phyloP scores from a whole-genome alignment of 2,888 invertebrate species.

The Mellilla xanthometata region DNA sequence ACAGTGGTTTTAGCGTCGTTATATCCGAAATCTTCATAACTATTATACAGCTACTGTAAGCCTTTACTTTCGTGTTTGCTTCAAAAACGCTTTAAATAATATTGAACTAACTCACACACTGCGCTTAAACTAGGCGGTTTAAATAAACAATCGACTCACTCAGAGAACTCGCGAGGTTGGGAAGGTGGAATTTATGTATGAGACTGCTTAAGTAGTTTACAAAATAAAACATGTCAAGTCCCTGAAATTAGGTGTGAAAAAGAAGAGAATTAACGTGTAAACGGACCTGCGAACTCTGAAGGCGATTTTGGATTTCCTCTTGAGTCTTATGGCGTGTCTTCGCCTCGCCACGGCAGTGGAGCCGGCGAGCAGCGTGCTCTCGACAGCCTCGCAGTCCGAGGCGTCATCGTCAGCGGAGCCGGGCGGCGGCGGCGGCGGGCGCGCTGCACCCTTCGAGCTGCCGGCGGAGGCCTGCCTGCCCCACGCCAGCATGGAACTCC shows the following conservation, averaged over 20 bases:
- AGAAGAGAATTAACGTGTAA: slow-evolving; percentile 1
- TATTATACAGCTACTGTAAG: too few species aligned
- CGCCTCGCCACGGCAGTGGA: slow-evolving; percentile 70
- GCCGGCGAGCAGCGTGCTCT: slow-evolving; percentile 66
- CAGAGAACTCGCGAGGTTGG: slow-evolving; percentile 20
- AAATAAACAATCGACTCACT: slow-evolving; percentile 20
- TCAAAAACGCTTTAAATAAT: slow-evolving; percentile 4
- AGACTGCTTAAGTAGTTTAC: slow-evolving; percentile 18
- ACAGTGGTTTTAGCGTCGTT: too few species aligned
- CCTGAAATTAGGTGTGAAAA: slow-evolving; percentile 5
- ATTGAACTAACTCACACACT: slow-evolving; percentile 9
- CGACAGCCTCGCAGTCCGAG: slow-evolving; percentile 50
- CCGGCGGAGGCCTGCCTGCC: slow-evolving; percentile 54
- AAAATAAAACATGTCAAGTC: slow-evolving; percentile 10
- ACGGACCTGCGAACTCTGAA: slow-evolving; percentile 70
- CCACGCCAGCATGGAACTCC: slow-evolving; percentile 78
- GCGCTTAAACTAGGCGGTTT: slow-evolving; percentile 14
- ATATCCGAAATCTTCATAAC: too few species aligned
- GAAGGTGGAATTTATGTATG: slow-evolving; percentile 20
- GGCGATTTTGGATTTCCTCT: slow-evolving; percentile 70
- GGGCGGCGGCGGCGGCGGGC: slow-evolving; percentile 31
- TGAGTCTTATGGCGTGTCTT: slow-evolving; percentile 73
- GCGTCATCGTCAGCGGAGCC: slow-evolving; percentile 44
- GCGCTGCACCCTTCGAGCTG: slow-evolving; percentile 48
- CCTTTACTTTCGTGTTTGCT: not conserved